phyloP scores from a whole-genome alignment of 1,140 invertebrate species.

The Pseudoatta argentina region DNA sequence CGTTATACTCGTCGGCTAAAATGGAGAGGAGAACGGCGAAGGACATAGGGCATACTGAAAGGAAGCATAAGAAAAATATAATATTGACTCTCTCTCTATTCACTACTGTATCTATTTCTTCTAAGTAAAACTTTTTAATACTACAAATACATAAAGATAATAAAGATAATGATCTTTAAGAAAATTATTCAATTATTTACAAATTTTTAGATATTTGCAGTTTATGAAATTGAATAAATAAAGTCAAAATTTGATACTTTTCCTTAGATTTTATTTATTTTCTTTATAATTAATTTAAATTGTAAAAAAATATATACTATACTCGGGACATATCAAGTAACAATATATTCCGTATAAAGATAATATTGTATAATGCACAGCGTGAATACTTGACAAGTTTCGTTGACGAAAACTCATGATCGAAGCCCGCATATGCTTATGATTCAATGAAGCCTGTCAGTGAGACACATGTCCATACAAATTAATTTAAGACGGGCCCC shows the following conservation, averaged over 20 bases:
- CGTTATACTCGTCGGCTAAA: constrained; percentile 79
- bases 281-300: not conserved
- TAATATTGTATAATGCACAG: not conserved
- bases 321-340: not conserved
- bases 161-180: not conserved
- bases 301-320: not conserved
- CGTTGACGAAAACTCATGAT: constrained; percentile 40
- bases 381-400: not conserved
- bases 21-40: constrained; percentile 59
- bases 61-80: constrained; percentile 25
- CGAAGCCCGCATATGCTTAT: constrained; percentile 78
- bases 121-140: no score
- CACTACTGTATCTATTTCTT: no score
- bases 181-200: not conserved
- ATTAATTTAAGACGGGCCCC: constrained; percentile 76
- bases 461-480: constrained; percentile 74
- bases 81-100: not conserved
- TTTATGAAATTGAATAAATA: not conserved
- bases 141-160: not conserved
- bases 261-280: not conserved
- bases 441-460: constrained; percentile 8
- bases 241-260: not conserved
- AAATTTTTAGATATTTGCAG: not conserved
- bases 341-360: not conserved
- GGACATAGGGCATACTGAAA: constrained; percentile 37